Base-by-base conservation (phyloP, 1,140 invertebrate species). In the Geopemphigus sp. region DNA sequence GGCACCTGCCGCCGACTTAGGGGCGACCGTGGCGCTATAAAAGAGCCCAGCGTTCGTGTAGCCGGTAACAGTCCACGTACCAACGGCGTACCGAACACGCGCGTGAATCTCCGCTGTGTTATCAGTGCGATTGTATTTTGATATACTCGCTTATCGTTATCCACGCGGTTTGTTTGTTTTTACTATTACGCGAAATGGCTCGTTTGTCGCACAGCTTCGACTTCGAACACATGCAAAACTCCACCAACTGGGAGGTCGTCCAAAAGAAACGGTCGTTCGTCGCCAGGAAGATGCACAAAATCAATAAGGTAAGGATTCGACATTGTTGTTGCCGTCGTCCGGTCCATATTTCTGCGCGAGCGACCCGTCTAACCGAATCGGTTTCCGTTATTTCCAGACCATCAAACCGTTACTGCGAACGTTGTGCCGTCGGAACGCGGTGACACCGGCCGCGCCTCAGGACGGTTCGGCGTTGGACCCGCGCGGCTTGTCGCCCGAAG, bases 211-310 rank as follows among this genome's bases (percentile, higher is more conserved):
- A 78, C 74, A 78, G 74, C 24, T 78, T 78, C 74, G 74, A 78
- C 74, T 78, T 78, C 39, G 74, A 78, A 29, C 74, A 78, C 74
- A 12, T 78, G 74, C 74, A 78, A 78, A 78, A 78, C 57, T 63
- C 74, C 4, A 63, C 56, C 56, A 78, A 78, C 74, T 78, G 74
- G 74, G 39, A 78, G 22, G 74, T 15, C 54, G 56, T 78, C 14
- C 57, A 78, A 12, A 78, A 78, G 22, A 78, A 78, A 63, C 74
- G 74, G 14, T 78, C 74, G 0, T 78, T 78, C 74, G 74, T 78
- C 74, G 56, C 74, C 29, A 26, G 74, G 29, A 78, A 78, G 17
- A 61, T 78, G 11, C 74, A 78, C 74, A 78, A 78, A 63, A 78
- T 78, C 74, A 78, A 78, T 11, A 78, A 78, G 74, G 74, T 78